phyloP scores from a whole-genome alignment of 1,140 invertebrate genomes.

The Sinonovacula constricta region DNA sequence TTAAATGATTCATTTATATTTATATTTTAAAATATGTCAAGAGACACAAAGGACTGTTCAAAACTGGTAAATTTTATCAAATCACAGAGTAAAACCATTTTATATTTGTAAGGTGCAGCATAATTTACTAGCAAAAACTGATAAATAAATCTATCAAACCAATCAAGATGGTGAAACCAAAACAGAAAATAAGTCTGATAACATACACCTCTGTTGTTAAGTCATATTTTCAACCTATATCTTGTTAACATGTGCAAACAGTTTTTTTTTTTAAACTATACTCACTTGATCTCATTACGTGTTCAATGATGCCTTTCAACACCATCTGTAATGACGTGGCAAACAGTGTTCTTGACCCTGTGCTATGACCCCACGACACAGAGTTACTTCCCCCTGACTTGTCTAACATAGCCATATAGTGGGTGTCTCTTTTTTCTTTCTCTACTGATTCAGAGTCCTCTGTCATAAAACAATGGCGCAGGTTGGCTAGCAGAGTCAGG shows the following conservation, averaged over 20 bases:
- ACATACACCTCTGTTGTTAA: too few relatives aligned
- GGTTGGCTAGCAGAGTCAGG: conserved; percentile 76
- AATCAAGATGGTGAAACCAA: too few relatives aligned
- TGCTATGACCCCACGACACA: conserved; percentile 53
- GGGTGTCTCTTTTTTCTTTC: conserved; percentile 77
- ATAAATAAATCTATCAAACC: too few relatives aligned
- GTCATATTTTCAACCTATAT: too few relatives aligned
- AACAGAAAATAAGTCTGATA: too few relatives aligned
- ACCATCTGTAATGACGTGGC: conserved; percentile 80
- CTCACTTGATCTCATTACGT: conserved; percentile 80
- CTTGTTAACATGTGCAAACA: too few relatives aligned
- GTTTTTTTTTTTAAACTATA: too few relatives aligned
- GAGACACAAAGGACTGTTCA: too few relatives aligned
- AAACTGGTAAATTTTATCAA: background rate
- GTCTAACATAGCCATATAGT: conserved; percentile 59
- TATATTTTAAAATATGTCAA: too few relatives aligned
- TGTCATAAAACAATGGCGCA: conserved; percentile 75
- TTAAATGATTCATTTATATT: background rate
- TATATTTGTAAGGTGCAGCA: too few relatives aligned
- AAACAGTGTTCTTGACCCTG: conserved; percentile 71
- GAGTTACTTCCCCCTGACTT: conserved; percentile 35
- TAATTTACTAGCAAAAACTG: too few relatives aligned
- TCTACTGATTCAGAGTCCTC: conserved; percentile 43
- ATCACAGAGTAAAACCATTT: conserved; percentile 2
- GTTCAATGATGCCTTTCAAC: conserved; percentile 80